These are phyloP conservation scores for Heliothis subflexa DNA, from an alignment of 1,140 invertebrate genomes.

Conservation along the genomic window DNA sequence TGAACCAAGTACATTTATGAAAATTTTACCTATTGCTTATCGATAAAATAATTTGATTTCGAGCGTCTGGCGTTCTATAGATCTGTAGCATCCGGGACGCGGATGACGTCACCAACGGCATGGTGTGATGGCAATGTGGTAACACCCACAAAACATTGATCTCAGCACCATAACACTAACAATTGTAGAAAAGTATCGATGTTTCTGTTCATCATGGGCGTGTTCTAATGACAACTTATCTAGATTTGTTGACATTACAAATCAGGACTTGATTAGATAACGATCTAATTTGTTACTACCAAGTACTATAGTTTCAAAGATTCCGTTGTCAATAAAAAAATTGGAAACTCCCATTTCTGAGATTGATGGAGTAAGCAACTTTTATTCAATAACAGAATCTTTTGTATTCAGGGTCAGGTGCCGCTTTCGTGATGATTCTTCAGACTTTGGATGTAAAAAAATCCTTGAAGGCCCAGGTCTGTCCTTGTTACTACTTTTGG, in stretches of 20 bases:
- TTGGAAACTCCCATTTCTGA: not conserved
- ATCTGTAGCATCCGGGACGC: slow-evolving; percentile 51
- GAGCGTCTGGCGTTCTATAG: slow-evolving; percentile 31
- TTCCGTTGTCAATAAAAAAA: no score
- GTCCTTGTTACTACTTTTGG: no score
- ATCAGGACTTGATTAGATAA: slow-evolving; percentile 50
- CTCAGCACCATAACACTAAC: slow-evolving; percentile 25
- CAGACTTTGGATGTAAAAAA: slow-evolving; percentile 2
- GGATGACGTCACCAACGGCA: slow-evolving; percentile 41
- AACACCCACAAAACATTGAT: slow-evolving; percentile 34
- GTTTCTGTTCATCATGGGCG: not conserved
- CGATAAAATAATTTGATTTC: slow-evolving; percentile 42
- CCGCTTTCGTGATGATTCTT: not conserved
- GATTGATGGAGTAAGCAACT: no score
- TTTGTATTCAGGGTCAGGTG: no score
- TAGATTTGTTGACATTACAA: slow-evolving; percentile 53
- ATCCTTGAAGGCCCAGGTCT: no score
- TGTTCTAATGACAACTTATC: slow-evolving; percentile 48
- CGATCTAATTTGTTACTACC: not conserved
- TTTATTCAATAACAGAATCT: no score
- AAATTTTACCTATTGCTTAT: not conserved
- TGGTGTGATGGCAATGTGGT: slow-evolving; percentile 11
- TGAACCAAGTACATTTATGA: no score
- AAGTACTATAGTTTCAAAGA: not conserved
- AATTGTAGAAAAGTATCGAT: slow-evolving; percentile 25